These are phyloP conservation scores for Tachuris rubrigastra DNA, from an alignment of 2,113 vertebrate species.

Conservation along the genomic window DNA sequence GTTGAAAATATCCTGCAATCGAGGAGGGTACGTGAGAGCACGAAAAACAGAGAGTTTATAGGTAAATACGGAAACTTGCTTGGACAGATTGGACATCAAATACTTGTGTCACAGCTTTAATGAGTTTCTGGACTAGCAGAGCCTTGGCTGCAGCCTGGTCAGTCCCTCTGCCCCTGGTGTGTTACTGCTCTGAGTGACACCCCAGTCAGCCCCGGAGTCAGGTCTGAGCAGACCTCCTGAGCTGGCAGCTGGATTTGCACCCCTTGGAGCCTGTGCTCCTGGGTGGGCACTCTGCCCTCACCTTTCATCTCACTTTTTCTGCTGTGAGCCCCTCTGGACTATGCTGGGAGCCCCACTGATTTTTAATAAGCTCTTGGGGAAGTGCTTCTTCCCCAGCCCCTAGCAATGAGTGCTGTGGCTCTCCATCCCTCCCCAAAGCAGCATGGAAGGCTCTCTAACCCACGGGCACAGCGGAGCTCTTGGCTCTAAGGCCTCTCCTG, in stretches of 20 bases:
- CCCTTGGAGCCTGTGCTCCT: neutral
- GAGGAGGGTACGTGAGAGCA: neutral
- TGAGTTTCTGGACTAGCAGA: neutral
- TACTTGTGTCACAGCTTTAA: neutral
- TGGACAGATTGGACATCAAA: neutral
- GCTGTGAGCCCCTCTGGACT: neutral
- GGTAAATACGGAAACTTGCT: neutral
- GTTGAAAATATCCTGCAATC: neutral
- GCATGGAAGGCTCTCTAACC: neutral
- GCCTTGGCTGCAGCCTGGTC: neutral
- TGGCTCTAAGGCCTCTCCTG: neutral
- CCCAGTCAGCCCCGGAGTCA: neutral
- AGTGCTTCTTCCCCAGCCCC: neutral
- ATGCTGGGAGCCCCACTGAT: neutral
- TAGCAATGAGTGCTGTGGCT: neutral
- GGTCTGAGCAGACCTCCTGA: neutral
- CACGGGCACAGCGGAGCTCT: neutral
- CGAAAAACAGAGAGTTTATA: neutral
- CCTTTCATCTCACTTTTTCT: neutral
- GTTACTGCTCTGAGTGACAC: neutral
- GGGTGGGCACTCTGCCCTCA: neutral
- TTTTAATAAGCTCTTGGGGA: neutral
- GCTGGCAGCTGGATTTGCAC: neutral
- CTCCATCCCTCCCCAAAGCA: accelerated
- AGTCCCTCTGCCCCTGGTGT: neutral